phyloP scores from a whole-genome alignment of 1,140 invertebrate genomes.

The Carposina sasakii region DNA sequence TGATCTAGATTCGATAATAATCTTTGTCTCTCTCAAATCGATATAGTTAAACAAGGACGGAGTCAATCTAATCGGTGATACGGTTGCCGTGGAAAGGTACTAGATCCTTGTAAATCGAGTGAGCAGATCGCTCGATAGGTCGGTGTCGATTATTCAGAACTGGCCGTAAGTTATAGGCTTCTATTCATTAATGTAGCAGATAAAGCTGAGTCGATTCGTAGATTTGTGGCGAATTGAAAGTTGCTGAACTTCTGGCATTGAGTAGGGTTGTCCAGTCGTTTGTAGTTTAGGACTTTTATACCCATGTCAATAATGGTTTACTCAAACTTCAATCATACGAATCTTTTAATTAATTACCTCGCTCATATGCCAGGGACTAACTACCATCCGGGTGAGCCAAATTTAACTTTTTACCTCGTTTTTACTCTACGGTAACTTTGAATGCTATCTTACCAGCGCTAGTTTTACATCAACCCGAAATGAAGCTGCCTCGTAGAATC shows the following conservation, averaged over 20 bases:
- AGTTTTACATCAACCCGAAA: too few relatives aligned
- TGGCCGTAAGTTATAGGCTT: slow-evolving; percentile 60
- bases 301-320: neutral
- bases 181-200: slow-evolving; percentile 62
- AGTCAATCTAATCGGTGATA: too few relatives aligned
- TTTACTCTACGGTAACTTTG: too few relatives aligned
- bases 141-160: slow-evolving; percentile 66
- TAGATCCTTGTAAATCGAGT: slow-evolving; percentile 65
- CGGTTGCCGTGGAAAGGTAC: slow-evolving; percentile 53
- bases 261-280: slow-evolving; percentile 37
- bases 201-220: slow-evolving; percentile 58
- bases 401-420: too few relatives aligned
- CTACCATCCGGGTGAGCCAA: too few relatives aligned
- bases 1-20: too few relatives aligned
- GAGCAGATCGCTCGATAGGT: slow-evolving; percentile 61
- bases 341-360: neutral
- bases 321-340: neutral
- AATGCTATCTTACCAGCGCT: too few relatives aligned
- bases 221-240: slow-evolving; percentile 37
- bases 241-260: slow-evolving; percentile 34
- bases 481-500: too few relatives aligned
- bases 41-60: too few relatives aligned
- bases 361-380: too few relatives aligned
- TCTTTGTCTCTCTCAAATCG: too few relatives aligned
- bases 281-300: slow-evolving; percentile 5